Evolutionary conservation across 2,797 vertebrate species (phyloP).

Genomic region (Bucorvus abyssinicus): DNA sequence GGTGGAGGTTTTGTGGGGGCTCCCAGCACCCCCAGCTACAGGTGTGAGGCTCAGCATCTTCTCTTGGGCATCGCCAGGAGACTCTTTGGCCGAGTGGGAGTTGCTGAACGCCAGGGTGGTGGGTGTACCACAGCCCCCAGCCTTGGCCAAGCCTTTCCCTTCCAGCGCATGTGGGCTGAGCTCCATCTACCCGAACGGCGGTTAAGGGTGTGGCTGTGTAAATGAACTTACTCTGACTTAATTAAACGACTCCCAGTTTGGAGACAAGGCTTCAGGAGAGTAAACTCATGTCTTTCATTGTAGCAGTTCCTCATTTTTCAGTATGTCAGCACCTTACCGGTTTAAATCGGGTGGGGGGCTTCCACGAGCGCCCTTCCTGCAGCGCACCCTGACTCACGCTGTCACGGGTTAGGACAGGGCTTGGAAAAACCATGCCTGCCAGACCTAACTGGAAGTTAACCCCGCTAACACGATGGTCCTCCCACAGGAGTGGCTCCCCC

Average conservation of each 20-base stretch:
- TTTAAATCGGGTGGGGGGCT: background rate
- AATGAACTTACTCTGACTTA: slow-evolving; percentile 4
- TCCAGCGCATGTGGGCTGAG: background rate
- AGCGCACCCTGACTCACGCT: background rate
- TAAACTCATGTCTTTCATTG: background rate
- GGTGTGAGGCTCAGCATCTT: background rate
- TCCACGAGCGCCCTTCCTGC: rapidly evolving
- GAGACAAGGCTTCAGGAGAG: background rate
- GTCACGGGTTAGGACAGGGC: background rate
- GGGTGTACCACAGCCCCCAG: rapidly evolving
- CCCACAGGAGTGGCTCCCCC: background rate
- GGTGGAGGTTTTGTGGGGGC: rapidly evolving
- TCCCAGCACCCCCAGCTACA: background rate
- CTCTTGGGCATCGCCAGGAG: background rate
- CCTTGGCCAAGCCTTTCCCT: background rate
- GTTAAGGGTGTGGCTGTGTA: slow-evolving; percentile 23
- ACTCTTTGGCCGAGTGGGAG: background rate
- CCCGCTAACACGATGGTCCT: background rate
- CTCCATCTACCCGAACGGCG: background rate
- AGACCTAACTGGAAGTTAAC: background rate
- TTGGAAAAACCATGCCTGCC: background rate
- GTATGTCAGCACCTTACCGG: background rate
- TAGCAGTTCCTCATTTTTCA: background rate
- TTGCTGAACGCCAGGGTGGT: rapidly evolving
- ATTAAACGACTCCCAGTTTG: background rate